Evolutionary conservation across 2,888 invertebrate species (phyloP), one percentile per base, ranked within the genome.

Genomic region (Smittia aterrima): DNA sequence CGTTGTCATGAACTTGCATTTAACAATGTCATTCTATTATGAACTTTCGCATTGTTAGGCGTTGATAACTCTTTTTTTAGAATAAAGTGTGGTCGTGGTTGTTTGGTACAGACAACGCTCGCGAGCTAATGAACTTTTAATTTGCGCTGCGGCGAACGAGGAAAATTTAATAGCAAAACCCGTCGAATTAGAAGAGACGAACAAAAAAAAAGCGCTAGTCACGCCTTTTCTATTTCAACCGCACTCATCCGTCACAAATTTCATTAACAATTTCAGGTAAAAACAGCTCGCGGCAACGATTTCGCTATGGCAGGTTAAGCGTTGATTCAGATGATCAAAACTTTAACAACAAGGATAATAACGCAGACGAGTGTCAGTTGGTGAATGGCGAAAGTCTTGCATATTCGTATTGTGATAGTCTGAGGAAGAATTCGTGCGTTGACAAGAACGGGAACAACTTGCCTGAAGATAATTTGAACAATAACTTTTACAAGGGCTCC

Each of bases 281-380:
- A 79, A 82, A 81, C 75, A 82, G 81, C 38, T 83, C 83, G 76
- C 78, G 83, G 41, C 83, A 83, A 67, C 79, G 83, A 41, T 83
- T 83, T 77, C 82, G 81, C n/a, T 83, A 83, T 75, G 83, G 83
- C 1, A 79, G 83, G 22, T 79, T 83, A 16, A 82, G 82, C 76
- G 79, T 79, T 18, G 83, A 83, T 77, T 82, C 83, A 16, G 83
- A 83, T 77, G 80, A 80, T 78, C 79, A 78, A 75, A 77, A 78
- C 68, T 78, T 79, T 2, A 66, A 67, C 18, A 27, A 67, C 18
- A 27, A 67, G 41, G 20, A 6, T 18, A 22, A 47, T 22, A 40
- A 41, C 20, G 41, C 18, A 2, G 25, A 20, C 22, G 47, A 16
- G 1, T 22, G n/a, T 41, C 13, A 40, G 13, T 18, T 67, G 20